A percentile compares a stretch with the other conserved stretches of the same genome.
phyloP scores from a whole-genome alignment of 2,888 invertebrate species.

The Andrena bicolor region DNA sequence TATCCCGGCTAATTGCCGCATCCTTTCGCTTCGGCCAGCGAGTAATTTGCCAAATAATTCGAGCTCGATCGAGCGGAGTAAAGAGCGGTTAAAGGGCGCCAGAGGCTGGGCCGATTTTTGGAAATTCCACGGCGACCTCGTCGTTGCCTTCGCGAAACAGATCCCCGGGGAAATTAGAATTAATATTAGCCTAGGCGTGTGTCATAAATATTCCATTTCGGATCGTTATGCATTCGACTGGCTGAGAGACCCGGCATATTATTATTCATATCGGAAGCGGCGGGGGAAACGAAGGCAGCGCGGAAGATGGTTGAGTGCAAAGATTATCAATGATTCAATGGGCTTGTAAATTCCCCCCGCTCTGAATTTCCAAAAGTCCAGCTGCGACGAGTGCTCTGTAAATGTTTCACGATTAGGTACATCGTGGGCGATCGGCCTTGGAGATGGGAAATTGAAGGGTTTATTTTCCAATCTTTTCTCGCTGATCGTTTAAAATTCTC shows the following conservation, averaged over 20 bases:
- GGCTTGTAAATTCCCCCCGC: neutral
- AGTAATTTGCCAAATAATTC: slow-evolving; percentile 5
- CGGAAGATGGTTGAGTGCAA: slow-evolving; percentile 1
- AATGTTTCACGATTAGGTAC: neutral
- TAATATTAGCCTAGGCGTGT: slow-evolving; percentile 18
- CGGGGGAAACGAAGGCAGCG: neutral
- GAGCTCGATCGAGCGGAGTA: slow-evolving; percentile 15
- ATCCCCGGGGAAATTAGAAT: slow-evolving; percentile 44
- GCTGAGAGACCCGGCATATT: slow-evolving; percentile 1
- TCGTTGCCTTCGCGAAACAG: neutral
- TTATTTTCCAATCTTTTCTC: neutral
- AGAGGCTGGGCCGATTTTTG: neutral
- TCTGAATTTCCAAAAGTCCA: neutral
- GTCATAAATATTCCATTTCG: slow-evolving; percentile 37
- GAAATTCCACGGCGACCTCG: slow-evolving; percentile 30
- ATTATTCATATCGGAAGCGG: slow-evolving; percentile 36
- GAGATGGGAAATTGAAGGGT: neutral
- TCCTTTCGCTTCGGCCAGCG: slow-evolving; percentile 15
- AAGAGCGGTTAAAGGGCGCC: too few species aligned
- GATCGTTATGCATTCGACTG: slow-evolving; percentile 19
- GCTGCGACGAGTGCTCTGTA: neutral
- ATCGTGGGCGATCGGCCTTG: neutral
- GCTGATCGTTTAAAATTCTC: too few species aligned
- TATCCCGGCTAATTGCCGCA: slow-evolving; percentile 61
- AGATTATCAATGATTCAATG: slow-evolving; percentile 13